These are phyloP conservation scores for Channa maculata DNA, from an alignment of 2,113 vertebrate genomes.

Conservation along the genomic window DNA sequence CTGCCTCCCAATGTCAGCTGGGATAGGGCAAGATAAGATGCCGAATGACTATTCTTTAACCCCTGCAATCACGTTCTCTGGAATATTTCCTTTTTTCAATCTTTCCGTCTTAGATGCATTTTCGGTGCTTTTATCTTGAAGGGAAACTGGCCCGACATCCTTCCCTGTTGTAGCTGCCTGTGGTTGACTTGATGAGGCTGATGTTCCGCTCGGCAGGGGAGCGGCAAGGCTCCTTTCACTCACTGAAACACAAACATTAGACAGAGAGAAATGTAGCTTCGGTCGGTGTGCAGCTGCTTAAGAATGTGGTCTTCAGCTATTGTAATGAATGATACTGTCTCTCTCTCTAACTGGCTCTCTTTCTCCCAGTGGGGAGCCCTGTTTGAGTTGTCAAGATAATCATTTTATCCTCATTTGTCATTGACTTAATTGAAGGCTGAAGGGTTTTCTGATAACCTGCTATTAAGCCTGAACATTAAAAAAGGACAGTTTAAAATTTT, in stretches of 20 bases:
- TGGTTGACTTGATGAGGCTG: constrained; percentile 66
- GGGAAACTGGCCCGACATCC: neutral
- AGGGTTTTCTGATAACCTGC: constrained; percentile 29
- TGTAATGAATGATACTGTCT: constrained; percentile 9
- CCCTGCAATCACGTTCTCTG: too few relatives aligned
- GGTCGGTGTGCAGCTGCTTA: constrained; percentile 74
- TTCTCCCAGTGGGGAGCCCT: constrained; percentile 35
- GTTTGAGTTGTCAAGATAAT: constrained; percentile 39
- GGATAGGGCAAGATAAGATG: too few relatives aligned
- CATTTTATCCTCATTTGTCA: constrained; percentile 49
- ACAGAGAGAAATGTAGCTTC: constrained; percentile 46
- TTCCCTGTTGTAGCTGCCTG: neutral
- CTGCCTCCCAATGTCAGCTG: too few relatives aligned
- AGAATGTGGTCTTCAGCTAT: constrained; percentile 53
- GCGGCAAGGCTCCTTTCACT: constrained; percentile 77
- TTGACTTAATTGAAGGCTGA: constrained; percentile 43
- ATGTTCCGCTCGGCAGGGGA: constrained; percentile 79
- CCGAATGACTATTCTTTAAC: too few relatives aligned
- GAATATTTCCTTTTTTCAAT: too few relatives aligned
- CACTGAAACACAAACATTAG: constrained; percentile 58
- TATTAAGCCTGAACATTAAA: constrained; percentile 29
- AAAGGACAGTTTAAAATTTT: constrained; percentile 16
- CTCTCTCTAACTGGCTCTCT: neutral
- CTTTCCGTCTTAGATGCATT: too few relatives aligned
- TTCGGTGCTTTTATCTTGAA: constrained; percentile 61